A percentile compares a stretch with the other conserved stretches of the same genome.
phyloP scores from a whole-genome alignment of 2,888 invertebrate genomes.

The Leucophenga montana region DNA sequence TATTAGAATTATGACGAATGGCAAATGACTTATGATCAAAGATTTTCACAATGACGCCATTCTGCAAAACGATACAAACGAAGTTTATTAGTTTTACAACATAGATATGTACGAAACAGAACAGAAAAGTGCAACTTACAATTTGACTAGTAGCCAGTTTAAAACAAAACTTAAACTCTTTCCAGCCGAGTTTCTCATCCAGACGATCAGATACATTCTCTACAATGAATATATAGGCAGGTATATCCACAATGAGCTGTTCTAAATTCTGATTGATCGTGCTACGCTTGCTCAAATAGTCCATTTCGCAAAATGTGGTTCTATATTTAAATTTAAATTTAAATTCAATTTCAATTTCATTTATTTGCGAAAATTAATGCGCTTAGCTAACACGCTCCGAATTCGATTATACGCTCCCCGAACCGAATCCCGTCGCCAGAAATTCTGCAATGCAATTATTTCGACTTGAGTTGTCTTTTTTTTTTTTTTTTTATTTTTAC shows the following conservation, averaged over 20 bases:
- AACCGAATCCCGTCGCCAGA: not conserved
- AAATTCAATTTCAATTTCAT: conserved; percentile 15
- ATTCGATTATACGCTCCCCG: conserved; percentile 1
- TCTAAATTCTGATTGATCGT: conserved; percentile 78
- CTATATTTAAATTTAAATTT: conserved; percentile 71
- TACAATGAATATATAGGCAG: conserved; percentile 77
- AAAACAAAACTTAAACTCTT: conserved; percentile 78
- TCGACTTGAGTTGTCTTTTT: not conserved
- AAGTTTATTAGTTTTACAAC: not conserved
- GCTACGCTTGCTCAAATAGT: conserved; percentile 76
- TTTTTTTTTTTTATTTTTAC: not conserved
- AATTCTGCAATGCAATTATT: conserved; percentile 11
- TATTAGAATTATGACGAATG: conserved; percentile 69
- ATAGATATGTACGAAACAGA: conserved; percentile 7
- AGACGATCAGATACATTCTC: conserved; percentile 78
- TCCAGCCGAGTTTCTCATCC: conserved; percentile 78
- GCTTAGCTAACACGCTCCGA: not conserved
- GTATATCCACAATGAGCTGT: conserved; percentile 78
- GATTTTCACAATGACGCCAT: conserved; percentile 75
- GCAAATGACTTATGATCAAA: conserved; percentile 74
- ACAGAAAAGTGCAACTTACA: conserved; percentile 73
- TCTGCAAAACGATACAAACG: conserved; percentile 67
- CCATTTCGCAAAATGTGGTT: conserved; percentile 78
- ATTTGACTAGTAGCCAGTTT: conserved; percentile 80
- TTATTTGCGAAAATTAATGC: conserved; percentile 18